Evolutionary conservation across 2,888 invertebrate species (phyloP).

Genomic region (Cyrtodaria siliqua): DNA sequence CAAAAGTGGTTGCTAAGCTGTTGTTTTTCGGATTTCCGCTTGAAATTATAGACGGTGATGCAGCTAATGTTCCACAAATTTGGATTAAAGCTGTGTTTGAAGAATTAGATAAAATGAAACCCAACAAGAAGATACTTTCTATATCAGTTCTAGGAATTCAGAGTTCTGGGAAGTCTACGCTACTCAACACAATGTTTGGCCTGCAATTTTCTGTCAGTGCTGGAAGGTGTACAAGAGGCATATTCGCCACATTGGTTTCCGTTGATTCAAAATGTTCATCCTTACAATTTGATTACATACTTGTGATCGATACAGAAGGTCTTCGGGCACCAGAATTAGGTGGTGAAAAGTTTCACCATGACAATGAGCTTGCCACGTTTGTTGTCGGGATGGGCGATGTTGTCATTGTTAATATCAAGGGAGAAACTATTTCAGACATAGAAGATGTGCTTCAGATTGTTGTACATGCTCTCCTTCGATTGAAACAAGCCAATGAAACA

Average conservation of each 20-base stretch:
- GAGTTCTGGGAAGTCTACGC: slow-evolving; percentile 55
- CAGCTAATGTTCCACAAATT: slow-evolving; percentile 11
- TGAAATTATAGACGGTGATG: slow-evolving; percentile 48
- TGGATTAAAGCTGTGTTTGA: slow-evolving; percentile 35
- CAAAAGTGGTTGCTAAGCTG: slow-evolving; percentile 20
- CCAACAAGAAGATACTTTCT: slow-evolving; percentile 14
- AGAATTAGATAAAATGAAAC: not conserved
- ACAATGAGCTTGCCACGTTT: slow-evolving; percentile 45
- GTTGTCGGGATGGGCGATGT: slow-evolving; percentile 40
- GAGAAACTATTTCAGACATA: slow-evolving; percentile 35
- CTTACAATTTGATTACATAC: slow-evolving; percentile 19
- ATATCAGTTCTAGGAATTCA: slow-evolving; percentile 47
- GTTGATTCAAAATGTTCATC: not conserved
- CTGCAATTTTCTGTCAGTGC: slow-evolving; percentile 36
- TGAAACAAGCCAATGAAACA: slow-evolving; percentile 25
- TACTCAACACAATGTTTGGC: slow-evolving; percentile 54
- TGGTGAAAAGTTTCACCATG: too few species aligned
- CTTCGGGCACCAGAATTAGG: slow-evolving; percentile 38
- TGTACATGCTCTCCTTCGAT: slow-evolving; percentile 34
- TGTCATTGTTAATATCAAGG: slow-evolving; percentile 38
- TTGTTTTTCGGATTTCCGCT: slow-evolving; percentile 22
- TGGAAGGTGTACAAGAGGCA: slow-evolving; percentile 48
- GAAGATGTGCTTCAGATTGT: slow-evolving; percentile 32
- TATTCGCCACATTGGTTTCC: slow-evolving; percentile 25
- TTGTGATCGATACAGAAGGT: slow-evolving; percentile 47